Evolutionary conservation across 1,140 invertebrate genomes (phyloP), one percentile per base, ranked within the genome.

Genomic region (Phymorhynchus buccinoides): DNA sequence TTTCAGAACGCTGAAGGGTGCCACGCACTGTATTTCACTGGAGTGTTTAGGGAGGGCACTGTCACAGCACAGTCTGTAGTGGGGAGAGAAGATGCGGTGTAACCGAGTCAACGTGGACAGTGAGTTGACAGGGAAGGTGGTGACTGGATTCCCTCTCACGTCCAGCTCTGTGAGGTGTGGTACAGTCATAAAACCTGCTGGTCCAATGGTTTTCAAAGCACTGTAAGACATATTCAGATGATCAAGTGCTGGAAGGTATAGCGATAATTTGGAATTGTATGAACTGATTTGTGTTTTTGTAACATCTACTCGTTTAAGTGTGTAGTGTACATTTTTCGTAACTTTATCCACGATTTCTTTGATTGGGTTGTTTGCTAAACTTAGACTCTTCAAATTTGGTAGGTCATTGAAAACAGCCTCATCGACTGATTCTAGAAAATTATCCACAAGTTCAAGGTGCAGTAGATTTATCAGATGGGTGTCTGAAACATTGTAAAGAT

Each of bases 11-110:
- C 78, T 73, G 7, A 48, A 41, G 9, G 85, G 85, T 22, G 85
- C 80, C n/a, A 62, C 52, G 32, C 85, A 86, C 1, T 37, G 16
- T 9, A 9, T 37, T 22, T 14, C 16, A 30, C 77, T 18, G 16
- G 86, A 79, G 16, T 48, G 18, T 6, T 62, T 12, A 41, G 87
- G 86, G 81, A 84, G 86, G 3, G 84, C 39, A 16, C 48, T 32
- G 35, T 35, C 18, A 77, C 89, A 90, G 52, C 89, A 90, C 32
- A 89, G 44, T 18, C 62, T 80, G 56, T 84, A 88, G 1, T 71
- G 56, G 56, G 88, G 87, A 27, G 86, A 73, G 14, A 62, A 73
- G 1, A 89, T 71, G 4, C 18, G 3, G 22, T 78, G 7, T 27
- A 89, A 77, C 1, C 62, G 27, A 32, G 18, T 32, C n/a, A 75